These are phyloP conservation scores for Gymnocheta viridis DNA, from an alignment of 2,888 invertebrate genomes.

Conservation along the genomic window DNA sequence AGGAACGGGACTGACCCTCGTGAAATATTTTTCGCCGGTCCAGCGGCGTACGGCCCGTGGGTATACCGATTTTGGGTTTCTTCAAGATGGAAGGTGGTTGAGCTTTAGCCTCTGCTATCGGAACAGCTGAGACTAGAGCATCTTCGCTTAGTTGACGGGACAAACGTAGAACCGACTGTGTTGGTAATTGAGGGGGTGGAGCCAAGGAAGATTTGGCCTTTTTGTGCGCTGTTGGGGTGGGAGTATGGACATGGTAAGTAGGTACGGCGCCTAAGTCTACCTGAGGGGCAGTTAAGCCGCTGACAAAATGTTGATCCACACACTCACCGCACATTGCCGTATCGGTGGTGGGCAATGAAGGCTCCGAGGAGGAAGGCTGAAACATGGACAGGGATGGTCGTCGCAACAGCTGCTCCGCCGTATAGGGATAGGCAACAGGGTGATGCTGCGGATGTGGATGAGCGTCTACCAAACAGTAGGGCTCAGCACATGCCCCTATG, in stretches of 20 bases:
- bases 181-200: conserved; percentile 77
- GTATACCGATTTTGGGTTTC: conserved; percentile 76
- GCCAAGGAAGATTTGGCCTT: conserved; percentile 75
- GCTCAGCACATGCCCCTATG: conserved; percentile 77
- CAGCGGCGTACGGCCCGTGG: conserved; percentile 69
- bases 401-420: conserved; percentile 76
- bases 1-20: conserved; percentile 79
- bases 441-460: conserved; percentile 80
- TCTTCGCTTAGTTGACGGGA: conserved; percentile 80
- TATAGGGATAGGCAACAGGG: conserved; percentile 77
- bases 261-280: conserved; percentile 78
- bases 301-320: conserved; percentile 80
- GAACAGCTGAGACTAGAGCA: conserved; percentile 78
- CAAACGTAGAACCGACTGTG: conserved; percentile 77
- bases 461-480: conserved; percentile 78
- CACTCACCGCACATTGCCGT: conserved; percentile 80
- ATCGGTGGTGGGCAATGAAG: conserved; percentile 80
- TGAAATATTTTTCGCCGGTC: conserved; percentile 79
- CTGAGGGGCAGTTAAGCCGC: conserved; percentile 77
- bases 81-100: conserved; percentile 79
- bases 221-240: conserved; percentile 79
- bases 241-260: conserved; percentile 80
- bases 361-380: conserved; percentile 79
- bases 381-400: conserved; percentile 79
- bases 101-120: conserved; percentile 77